Conservation (phyloP, 2,113 vertebrate genomes). For the Copsychus sechellarum region DNA sequence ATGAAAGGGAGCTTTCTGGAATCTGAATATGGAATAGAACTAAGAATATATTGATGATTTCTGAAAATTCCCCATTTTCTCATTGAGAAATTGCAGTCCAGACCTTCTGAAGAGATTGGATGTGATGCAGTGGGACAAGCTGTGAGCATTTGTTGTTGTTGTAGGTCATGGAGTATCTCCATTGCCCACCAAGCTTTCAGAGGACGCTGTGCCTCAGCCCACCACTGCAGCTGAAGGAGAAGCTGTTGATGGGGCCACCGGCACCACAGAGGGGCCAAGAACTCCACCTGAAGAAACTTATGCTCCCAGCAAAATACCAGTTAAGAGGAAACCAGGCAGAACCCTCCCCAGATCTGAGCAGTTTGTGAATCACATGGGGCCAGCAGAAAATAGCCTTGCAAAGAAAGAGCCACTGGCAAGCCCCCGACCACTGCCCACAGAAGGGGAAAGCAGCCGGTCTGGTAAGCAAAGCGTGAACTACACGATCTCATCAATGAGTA, state of each 20-base stretch:
- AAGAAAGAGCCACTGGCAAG: not conserved
- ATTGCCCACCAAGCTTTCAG: not conserved
- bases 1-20: not conserved
- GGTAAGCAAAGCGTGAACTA: constrained; percentile 5
- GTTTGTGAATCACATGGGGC: not conserved
- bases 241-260: not conserved
- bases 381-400: not conserved
- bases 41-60: not conserved
- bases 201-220: not conserved
- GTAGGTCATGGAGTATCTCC: not conserved
- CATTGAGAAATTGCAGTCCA: not conserved
- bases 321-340: constrained; percentile 58
- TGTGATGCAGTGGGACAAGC: not conserved
- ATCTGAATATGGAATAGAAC: not conserved
- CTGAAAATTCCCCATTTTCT: not conserved
- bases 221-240: not conserved
- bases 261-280: not conserved
- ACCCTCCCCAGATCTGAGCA: not conserved
- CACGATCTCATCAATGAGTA: constrained; percentile 40
- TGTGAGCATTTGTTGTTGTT: not conserved
- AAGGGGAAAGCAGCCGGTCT: not conserved
- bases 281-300: not conserved
- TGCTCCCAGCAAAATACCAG: constrained; percentile 57
- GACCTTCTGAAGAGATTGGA: not conserved
- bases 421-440: not conserved